Percentiles rank a stretch among this genome's conserved stretches.
These are phyloP conservation scores for Haliclystus octoradiatus DNA, from an alignment of 30 jellyfish, hydroid and myxozoan genomes.

Conservation along the genomic window DNA sequence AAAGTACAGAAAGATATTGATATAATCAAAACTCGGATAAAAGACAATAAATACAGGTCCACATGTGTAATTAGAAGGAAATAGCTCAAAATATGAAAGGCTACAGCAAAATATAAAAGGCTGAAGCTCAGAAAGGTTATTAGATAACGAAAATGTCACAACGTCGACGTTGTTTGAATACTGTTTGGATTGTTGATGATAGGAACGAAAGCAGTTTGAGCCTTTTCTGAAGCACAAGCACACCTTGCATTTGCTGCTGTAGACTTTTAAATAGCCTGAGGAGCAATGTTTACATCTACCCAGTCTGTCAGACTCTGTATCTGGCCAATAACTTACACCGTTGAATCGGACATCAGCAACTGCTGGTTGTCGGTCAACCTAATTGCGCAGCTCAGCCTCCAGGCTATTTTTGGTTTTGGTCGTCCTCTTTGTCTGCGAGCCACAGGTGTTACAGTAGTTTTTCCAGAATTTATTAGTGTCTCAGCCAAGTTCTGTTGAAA, in stretches of 20 bases:
- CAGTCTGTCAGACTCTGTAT: constrained; percentile 1
- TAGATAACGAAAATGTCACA: not conserved
- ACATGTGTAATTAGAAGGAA: not conserved
- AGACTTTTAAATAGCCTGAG: not conserved
- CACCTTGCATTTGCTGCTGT: constrained; percentile 1
- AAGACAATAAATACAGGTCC: not conserved
- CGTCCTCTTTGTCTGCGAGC: not conserved
- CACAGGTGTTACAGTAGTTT: not conserved
- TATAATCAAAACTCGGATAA: not conserved
- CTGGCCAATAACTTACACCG: not conserved
- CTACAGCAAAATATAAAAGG: too few species aligned
- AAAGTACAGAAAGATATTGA: not conserved
- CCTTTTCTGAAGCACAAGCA: not conserved
- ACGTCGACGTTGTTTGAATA: not conserved
- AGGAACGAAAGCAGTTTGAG: not conserved
- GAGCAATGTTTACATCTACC: not conserved
- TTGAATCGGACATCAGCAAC: constrained; percentile 1
- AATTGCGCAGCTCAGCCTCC: not conserved
- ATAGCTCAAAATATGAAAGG: not conserved
- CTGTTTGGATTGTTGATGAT: not conserved
- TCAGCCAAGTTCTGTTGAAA: not conserved
- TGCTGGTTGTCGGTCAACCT: not conserved
- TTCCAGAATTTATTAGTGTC: not conserved
- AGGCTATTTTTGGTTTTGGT: not conserved
- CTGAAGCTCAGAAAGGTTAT: not conserved